phyloP scores from a whole-genome alignment of 2,113 vertebrate species.

The Cynocephalus volans region DNA sequence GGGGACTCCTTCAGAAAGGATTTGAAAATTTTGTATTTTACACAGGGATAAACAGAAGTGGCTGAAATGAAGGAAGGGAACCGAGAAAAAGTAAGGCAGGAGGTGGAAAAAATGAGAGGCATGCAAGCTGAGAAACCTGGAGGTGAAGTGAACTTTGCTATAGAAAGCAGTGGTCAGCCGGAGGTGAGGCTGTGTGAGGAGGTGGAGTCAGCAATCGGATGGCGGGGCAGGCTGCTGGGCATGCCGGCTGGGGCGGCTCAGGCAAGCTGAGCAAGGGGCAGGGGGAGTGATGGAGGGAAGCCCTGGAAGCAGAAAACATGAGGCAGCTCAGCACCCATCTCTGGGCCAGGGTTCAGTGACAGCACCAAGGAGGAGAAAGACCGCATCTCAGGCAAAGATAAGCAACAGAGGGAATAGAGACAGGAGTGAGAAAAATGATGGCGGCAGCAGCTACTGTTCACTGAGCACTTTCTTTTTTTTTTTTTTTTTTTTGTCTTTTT shows the following conservation, averaged over 20 bases:
- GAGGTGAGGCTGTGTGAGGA: background rate
- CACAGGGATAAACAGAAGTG: background rate
- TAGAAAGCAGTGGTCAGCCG: background rate
- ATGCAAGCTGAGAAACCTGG: background rate
- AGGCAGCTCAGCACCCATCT: background rate
- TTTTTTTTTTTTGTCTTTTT: too few species aligned
- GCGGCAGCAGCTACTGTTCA: too few species aligned
- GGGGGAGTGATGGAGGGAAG: background rate
- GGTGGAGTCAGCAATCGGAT: background rate
- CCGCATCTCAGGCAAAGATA: background rate
- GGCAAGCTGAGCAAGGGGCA: background rate
- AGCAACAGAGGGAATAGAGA: background rate
- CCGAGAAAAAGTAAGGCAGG: background rate
- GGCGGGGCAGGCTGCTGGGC: background rate
- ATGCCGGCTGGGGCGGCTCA: background rate
- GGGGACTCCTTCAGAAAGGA: background rate
- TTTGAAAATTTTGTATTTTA: background rate
- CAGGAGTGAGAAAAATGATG: background rate
- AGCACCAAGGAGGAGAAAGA: background rate
- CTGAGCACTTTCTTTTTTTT: background rate
- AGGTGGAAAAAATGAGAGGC: accelerated
- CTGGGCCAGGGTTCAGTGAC: background rate
- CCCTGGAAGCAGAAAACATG: background rate
- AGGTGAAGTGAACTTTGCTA: background rate
- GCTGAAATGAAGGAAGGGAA: background rate